Base-by-base conservation (phyloP, 2,888 invertebrate genomes). In the Linnaemya vulpina region DNA sequence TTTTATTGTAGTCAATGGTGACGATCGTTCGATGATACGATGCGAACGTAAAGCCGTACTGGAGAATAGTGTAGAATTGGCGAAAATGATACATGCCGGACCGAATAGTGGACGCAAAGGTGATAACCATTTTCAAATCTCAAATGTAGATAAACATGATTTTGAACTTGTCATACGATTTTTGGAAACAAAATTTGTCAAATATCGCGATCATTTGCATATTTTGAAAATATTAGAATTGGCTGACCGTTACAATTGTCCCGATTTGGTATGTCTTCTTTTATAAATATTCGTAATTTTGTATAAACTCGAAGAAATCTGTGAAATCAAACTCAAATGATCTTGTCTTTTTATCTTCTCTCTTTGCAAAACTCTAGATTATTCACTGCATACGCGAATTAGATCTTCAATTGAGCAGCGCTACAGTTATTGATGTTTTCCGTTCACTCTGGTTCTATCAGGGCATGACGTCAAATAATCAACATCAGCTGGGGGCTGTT, bases 321-420 rank as follows among this genome's bases (percentile, higher is more conserved):
- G 5, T 53, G 10, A 43, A 70, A 77, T 58, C 4, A 58, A 68
- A 60, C 22, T 43, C 22, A 70, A 43, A 7, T 3, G 43, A 40
- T 10, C 40, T 68, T 43, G 3, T 63, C 3, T 46, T 51, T 51
- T 74, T 68, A 5, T 11, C n/a, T 73, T 9, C 5, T 60, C 13
- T 58, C 58, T 65, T 0, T 30, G 8, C 1, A 65, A 40, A 62
- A 25, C 0, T 4, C n/a, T 67, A 91, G 91, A 89, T 91, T 17
- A 92, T 91, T 43, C 91, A 92, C 82, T 92, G 92, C 86, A 92
- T 92, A 76, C 91, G 92, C 73, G 92, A 93, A 88, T 88, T 93
- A 71, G 93, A 93, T 89, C 88, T 92, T 67, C 91, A 92, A 84
- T 88, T 93, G 51, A 91, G 91, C 75, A 90, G 91, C 86, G 90